A percentile compares a stretch with the other conserved stretches of the same genome.
Evolutionary conservation across 1,140 invertebrate genomes (phyloP).

Genomic region (Phortica variegata): DNA sequence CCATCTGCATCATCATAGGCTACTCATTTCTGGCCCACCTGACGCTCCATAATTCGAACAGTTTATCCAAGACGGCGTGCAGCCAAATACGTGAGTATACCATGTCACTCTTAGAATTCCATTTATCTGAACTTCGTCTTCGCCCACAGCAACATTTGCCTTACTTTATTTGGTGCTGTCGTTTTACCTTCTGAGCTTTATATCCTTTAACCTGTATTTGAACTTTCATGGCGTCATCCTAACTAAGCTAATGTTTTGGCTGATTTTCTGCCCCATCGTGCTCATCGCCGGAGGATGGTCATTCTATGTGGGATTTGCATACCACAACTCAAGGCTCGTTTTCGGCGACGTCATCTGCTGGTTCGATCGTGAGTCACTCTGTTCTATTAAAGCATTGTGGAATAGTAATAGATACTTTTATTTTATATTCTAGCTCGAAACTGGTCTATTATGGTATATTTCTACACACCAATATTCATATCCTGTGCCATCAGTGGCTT

Average conservation of each 20-base stretch:
- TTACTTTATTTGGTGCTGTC: conserved; percentile 39
- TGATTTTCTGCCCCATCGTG: conserved; percentile 42
- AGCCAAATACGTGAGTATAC: conserved; percentile 40
- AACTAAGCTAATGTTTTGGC: conserved; percentile 49
- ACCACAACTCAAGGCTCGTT: conserved; percentile 26
- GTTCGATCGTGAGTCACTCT: conserved; percentile 47
- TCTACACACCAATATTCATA: conserved; percentile 41
- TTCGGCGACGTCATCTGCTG: conserved; percentile 47
- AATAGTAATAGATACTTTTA: background rate
- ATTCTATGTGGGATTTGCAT: conserved; percentile 32
- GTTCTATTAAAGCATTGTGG: no score
- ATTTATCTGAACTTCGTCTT: no score
- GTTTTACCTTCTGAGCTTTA: conserved; percentile 49
- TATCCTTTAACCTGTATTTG: conserved; percentile 46
- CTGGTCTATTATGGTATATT: conserved; percentile 44
- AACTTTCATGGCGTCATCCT: conserved; percentile 46
- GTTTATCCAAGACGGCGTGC: conserved; percentile 31
- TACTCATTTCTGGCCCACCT: conserved; percentile 43
- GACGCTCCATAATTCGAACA: conserved; percentile 36
- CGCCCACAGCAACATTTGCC: conserved; percentile 29
- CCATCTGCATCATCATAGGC: conserved; percentile 42
- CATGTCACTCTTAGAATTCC: no score
- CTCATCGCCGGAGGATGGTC: conserved; percentile 42
- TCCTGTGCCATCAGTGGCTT: conserved; percentile 37
- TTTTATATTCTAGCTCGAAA: conserved; percentile 29